Conservation (phyloP, 2,888 invertebrate genomes). For the Drosophila infuscata region DNA sequence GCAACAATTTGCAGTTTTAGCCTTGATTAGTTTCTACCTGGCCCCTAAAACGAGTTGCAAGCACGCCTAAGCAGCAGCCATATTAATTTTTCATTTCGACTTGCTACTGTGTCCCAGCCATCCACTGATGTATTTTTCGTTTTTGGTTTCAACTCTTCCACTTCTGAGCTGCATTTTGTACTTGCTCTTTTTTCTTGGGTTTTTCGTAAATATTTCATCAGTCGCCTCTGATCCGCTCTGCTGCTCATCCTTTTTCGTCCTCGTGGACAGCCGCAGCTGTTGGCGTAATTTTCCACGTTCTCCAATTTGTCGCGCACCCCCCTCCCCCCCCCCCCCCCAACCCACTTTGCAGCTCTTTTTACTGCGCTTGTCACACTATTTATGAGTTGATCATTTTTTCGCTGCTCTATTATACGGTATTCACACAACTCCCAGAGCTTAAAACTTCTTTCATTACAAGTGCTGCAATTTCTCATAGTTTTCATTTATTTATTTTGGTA, state of each 20-base stretch:
- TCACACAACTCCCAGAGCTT: conserved; percentile 52
- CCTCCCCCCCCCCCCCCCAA: not conserved
- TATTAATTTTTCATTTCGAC: conserved; percentile 56
- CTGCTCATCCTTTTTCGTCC: conserved; percentile 5
- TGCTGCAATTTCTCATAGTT: conserved; percentile 73
- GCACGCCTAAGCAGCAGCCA: conserved; percentile 49
- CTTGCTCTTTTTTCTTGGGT: conserved; percentile 38
- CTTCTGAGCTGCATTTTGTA: conserved; percentile 21
- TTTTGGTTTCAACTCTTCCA: not conserved
- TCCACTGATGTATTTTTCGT: conserved; percentile 12
- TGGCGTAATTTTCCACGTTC: conserved; percentile 58
- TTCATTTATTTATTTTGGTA: conserved; percentile 27
- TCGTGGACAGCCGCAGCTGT: conserved; percentile 52
- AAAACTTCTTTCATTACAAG: conserved; percentile 80
- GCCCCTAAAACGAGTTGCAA: conserved; percentile 24
- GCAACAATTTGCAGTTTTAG: conserved; percentile 54
- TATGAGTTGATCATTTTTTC: conserved; percentile 77
- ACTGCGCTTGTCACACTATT: conserved; percentile 72
- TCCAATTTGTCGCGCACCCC: conserved; percentile 12
- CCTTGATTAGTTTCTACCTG: conserved; percentile 52
- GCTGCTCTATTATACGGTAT: conserved; percentile 64
- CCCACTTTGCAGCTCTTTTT: conserved; percentile 2
- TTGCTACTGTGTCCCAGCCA: conserved; percentile 5
- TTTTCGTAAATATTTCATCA: conserved; percentile 64
- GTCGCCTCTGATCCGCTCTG: conserved; percentile 41